Base-by-base conservation (phyloP, 2,888 invertebrate species). In the Caenorhabditis zanzibari region DNA sequence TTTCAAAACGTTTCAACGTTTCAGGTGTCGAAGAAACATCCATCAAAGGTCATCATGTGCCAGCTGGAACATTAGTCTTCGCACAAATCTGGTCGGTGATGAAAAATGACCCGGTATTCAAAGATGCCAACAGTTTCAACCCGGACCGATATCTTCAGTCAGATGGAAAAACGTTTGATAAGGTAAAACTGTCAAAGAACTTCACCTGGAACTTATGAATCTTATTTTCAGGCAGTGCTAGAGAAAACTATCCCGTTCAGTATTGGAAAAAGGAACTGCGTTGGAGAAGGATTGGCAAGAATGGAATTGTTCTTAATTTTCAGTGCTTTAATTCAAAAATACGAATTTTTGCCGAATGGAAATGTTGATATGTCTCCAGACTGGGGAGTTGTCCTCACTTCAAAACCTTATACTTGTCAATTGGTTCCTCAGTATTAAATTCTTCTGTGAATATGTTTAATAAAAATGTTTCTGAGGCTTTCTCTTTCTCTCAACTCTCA, bases 261-360 rank as follows among this genome's bases (percentile, higher is more conserved):
- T 26, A 81, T 87, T 38, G 88, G 88, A 32, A 88, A 86, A 58
- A 66, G 88, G 19, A 63, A 73, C 47, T 88, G 88, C 63, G 88
- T 85, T 12, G 88, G 88, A 61, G 88, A 88, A 52, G 88, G 86
- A 41, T 44, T 88, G 41, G 87, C 88, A 0, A 28, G 85, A 4
- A 79, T 87, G 73, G 88, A 88, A 63, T 52, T 88, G 10, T 88
- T 88, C 73, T 26, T 85, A 12, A 80, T 81, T 14, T 69, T 83
- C 52, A 64, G 74, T 14, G 61, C 85, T 6, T 32, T 85, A 10
- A 66, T 83, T 16, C 85, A 85, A 32, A 83, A 77, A 66, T 85
- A 73, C 32, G 82, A 82, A 61, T 80, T 83, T 59, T 59, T 74
- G 3, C 35, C 82, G 1, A 79, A 32, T 2, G 63, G 56, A 6